Evolutionary conservation across 2,797 vertebrate genomes (phyloP).

Genomic region (Sphaeramia orbicularis): DNA sequence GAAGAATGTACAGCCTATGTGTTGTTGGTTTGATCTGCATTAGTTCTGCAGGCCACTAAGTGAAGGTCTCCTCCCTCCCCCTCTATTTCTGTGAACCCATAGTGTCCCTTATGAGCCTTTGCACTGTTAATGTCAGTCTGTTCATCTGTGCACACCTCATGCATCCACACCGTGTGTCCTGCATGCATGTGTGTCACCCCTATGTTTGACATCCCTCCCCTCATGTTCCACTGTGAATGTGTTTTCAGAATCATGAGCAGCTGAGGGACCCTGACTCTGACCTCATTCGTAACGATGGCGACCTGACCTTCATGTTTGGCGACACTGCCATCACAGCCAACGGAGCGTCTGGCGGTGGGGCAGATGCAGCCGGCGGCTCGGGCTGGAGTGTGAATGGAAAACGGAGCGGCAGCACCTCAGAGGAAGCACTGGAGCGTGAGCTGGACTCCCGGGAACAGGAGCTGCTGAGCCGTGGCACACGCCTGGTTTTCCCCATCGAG

Average conservation of each 20-base stretch:
- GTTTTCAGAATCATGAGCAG: slow-evolving; percentile 92
- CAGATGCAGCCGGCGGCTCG: slow-evolving; percentile 36
- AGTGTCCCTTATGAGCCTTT: slow-evolving; percentile 68
- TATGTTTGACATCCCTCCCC: slow-evolving; percentile 22
- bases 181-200: slow-evolving; percentile 25
- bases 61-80: slow-evolving; percentile 44
- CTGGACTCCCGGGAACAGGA: slow-evolving; percentile 92
- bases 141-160: slow-evolving; percentile 26
- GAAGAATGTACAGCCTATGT: neutral
- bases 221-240: slow-evolving; percentile 54
- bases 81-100: slow-evolving; percentile 52
- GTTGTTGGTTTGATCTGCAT: no score
- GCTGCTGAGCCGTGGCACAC: slow-evolving; percentile 92
- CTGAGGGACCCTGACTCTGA: slow-evolving; percentile 93
- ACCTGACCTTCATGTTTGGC: slow-evolving; percentile 93
- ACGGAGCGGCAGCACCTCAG: slow-evolving; percentile 87
- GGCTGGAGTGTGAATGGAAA: slow-evolving; percentile 79
- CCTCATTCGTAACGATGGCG: slow-evolving; percentile 91
- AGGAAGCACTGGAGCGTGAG: slow-evolving; percentile 93
- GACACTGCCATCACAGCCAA: slow-evolving; percentile 95
- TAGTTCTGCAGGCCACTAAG: slow-evolving; percentile 23
- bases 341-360: slow-evolving; percentile 87
- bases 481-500: slow-evolving; percentile 95
- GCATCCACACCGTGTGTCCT: slow-evolving; percentile 3
- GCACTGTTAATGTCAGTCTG: slow-evolving; percentile 40